Evolutionary conservation across 2,888 invertebrate genomes (phyloP), one percentile per base, ranked within the genome.

Genomic region (Drosophila eohydei): DNA sequence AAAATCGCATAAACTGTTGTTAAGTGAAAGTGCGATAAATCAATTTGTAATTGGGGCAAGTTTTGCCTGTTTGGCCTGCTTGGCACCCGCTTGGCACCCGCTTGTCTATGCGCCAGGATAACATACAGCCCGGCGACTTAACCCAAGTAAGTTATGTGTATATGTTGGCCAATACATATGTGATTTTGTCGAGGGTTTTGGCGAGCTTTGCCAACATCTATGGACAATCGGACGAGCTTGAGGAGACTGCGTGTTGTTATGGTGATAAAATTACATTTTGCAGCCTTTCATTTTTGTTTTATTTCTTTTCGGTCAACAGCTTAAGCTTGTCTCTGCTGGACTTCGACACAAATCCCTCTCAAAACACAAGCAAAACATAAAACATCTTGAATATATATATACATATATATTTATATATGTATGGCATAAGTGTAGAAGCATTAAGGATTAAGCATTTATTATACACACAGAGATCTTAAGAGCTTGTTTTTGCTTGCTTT

Each of bases 1-100:
- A 71, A 78, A 81, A 78, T 81, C 81, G 74, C 81, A 80, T 80
- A 80, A 80, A 81, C 74, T 80, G 82, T 78, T 81, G 81, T 78
- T 78, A 71, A 81, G 78, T 62, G 74, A 73, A 77, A 80, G 79
- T 79, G 80, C 71, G 75, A 77, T 79, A 79, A 79, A 79, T 79
- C 79, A 80, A 77, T 78, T 77, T 77, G 80, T 77, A 77, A 77
- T 77, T 77, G 77, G 75, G 75, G 50, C 65, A 77, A 79, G 71
- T 77, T 77, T 66, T 50, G 52, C 55, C 57, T 28, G 40, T 52
- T 57, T 21, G 28, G 5, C 26, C 26, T 7, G 32, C 3, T 16
- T 21, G 21, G 21, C 21, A 21, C 26, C 26, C 3, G 32, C 3
- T 16, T 54, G n/a, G 26, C 16, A 48, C 16, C n/a, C 14, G 36